Base-by-base conservation (phyloP, 2,113 vertebrate species). In the Morone saxatilis region DNA sequence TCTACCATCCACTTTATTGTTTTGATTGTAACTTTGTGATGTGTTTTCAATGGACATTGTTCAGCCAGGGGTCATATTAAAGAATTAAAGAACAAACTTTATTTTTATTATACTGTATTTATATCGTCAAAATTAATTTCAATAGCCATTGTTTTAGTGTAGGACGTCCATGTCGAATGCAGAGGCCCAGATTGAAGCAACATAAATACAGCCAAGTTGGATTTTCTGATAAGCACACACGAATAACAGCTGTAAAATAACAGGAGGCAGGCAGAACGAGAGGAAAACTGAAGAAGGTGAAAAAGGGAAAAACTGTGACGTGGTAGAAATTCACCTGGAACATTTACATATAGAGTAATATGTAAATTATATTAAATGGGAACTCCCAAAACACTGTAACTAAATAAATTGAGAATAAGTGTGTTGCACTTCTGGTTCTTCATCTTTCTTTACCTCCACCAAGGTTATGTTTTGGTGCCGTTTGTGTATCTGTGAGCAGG, bases 41-140 rank as follows among this genome's bases (percentile, higher is more conserved):
- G 22, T 62, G 31, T 73, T 75, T 70, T 84, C 48, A 81, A 68
- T 41, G 65, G 47, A 62, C 78, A 69, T 41, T 62, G 88, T 84
- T 84, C 11, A 14, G 19, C 17, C 12, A 0, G 70, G 60, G 57
- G 22, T 16, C 71, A 50, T 59, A 51, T 22, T 31, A 43, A 31
- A n/a, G 0, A 1, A 54, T 40, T 71, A 10, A 61, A 60, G 14
- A 31, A 41, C 22, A 7, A 2, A 10, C 19, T 59, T 59, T 12
- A 43, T 51, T 47, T 67, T 68, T 45, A 36, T 43, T 10, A 1
- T 10, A 9, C 14, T 16, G 4, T 9, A 20, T 60, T 47, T 9
- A 5, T 16, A n/a, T 36, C 71, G 8, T 43, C 2, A 13, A 40
- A 6, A 22, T 2, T n/a, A 10, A 13, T n/a, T n/a, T 54, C n/a